These are phyloP conservation scores for Labeo rohita DNA, from an alignment of 2,113 vertebrate genomes.

Conservation along the genomic window DNA sequence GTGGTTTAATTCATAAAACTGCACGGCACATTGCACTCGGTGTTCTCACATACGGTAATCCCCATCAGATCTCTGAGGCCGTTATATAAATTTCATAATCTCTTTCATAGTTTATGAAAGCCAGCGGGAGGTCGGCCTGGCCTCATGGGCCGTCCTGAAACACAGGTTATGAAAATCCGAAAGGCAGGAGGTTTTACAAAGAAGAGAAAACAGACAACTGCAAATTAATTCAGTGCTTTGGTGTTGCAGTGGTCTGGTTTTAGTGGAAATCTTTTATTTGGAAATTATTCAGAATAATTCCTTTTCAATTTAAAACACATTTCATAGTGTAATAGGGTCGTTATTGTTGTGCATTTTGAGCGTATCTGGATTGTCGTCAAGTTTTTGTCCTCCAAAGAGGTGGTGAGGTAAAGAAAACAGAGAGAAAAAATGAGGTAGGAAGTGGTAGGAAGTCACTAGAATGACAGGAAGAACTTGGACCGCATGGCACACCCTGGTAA, in stretches of 20 bases:
- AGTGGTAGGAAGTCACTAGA: constrained; percentile 44
- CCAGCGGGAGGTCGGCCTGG: constrained; percentile 19
- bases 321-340: background rate
- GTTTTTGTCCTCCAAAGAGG: background rate
- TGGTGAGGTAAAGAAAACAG: too few species aligned
- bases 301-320: background rate
- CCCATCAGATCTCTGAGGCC: background rate
- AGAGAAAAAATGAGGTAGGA: background rate
- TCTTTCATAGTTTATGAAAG: constrained; percentile 43
- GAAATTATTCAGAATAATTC: background rate
- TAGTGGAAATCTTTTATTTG: background rate
- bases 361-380: background rate
- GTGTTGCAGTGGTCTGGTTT: background rate
- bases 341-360: background rate
- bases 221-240: constrained; percentile 11
- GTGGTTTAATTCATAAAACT: background rate
- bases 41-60: constrained; percentile 29
- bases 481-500: background rate
- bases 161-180: constrained; percentile 38
- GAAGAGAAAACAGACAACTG: constrained; percentile 4
- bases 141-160: constrained; percentile 33
- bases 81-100: constrained; percentile 52
- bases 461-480: constrained; percentile 50
- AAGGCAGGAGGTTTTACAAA: background rate
- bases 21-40: constrained; percentile 24